A percentile compares a stretch with the other conserved stretches of the same genome.
Evolutionary conservation across 2,797 vertebrate genomes (phyloP).

Genomic region (Lacerta viridis): DNA sequence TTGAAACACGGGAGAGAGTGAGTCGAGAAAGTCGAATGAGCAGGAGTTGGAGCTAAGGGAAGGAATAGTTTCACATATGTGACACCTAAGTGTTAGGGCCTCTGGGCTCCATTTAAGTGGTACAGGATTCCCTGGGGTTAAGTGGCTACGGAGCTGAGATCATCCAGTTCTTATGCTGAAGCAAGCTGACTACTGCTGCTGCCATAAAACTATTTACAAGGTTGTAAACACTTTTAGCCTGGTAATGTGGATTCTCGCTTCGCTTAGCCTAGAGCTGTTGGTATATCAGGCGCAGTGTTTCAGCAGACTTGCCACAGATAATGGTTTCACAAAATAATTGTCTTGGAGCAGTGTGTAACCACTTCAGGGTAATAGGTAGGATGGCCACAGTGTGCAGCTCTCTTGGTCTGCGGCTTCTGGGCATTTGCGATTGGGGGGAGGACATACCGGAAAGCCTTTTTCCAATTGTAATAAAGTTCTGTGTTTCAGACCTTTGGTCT

Average conservation of each 20-base stretch:
- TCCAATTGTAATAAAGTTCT: background rate
- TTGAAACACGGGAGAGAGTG: too few relatives aligned
- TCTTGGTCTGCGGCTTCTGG: background rate
- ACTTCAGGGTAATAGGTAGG: background rate
- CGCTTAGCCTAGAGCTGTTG: background rate
- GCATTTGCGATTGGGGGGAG: too few relatives aligned
- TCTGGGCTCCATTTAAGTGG: background rate
- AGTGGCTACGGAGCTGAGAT: background rate
- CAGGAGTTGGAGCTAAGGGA: background rate
- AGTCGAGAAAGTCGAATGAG: background rate
- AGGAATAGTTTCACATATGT: background rate
- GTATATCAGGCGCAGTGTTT: background rate
- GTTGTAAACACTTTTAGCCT: background rate
- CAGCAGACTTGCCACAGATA: background rate
- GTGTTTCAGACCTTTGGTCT: background rate
- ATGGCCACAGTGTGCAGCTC: background rate
- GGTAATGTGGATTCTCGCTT: background rate
- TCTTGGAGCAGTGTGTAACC: background rate
- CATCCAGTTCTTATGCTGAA: background rate
- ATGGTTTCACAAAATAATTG: background rate
- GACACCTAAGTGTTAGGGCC: background rate
- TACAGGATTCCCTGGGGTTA: background rate
- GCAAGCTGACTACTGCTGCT: background rate
- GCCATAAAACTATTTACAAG: background rate
- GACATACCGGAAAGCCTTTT: background rate